Percentiles rank a stretch among this genome's conserved stretches.
phyloP scores from a whole-genome alignment of 2,797 vertebrate genomes.

The Spinus pinus region DNA sequence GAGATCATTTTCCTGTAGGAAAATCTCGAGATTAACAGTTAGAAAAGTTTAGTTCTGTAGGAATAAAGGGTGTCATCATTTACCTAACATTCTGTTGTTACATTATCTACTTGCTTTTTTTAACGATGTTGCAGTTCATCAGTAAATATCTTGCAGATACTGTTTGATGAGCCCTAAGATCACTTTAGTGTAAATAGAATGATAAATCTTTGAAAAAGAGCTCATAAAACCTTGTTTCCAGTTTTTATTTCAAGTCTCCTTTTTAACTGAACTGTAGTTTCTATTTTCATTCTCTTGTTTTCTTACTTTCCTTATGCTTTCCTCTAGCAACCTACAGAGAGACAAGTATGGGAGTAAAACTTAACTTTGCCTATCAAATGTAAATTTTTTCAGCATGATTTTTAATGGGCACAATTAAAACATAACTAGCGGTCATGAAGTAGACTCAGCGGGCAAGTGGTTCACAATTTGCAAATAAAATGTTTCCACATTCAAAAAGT shows the following conservation, averaged over 20 bases:
- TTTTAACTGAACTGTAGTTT: slow-evolving; percentile 80
- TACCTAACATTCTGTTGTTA: slow-evolving; percentile 53
- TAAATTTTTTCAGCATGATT: slow-evolving; percentile 99
- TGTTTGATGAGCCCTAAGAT: slow-evolving; percentile 47
- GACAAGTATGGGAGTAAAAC: slow-evolving; percentile 99
- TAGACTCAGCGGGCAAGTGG: slow-evolving; percentile 96
- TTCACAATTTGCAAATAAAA: slow-evolving; percentile 88
- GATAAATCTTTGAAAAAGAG: slow-evolving; percentile 57
- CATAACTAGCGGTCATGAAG: slow-evolving; percentile 92
- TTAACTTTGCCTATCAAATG: slow-evolving; percentile 99
- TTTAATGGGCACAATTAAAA: slow-evolving; percentile 93
- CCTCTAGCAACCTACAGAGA: slow-evolving; percentile 99
- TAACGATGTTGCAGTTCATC: slow-evolving; percentile 10
- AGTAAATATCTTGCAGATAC: slow-evolving; percentile 47
- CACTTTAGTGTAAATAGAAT: slow-evolving; percentile 53
- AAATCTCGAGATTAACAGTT: slow-evolving; percentile 25
- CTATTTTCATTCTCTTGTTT: slow-evolving; percentile 89
- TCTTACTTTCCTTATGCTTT: slow-evolving; percentile 93
- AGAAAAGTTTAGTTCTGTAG: slow-evolving; percentile 60
- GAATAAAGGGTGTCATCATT: slow-evolving; percentile 55
- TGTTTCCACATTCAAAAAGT: slow-evolving; percentile 74
- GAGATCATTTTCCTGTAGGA: slow-evolving; percentile 55
- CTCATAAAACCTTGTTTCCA: slow-evolving; percentile 66
- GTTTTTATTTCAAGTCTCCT: slow-evolving; percentile 69
- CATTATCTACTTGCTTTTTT: slow-evolving; percentile 49